Evolutionary conservation across 2,888 invertebrate species (phyloP).

Genomic region (Calameuta idolon): DNA sequence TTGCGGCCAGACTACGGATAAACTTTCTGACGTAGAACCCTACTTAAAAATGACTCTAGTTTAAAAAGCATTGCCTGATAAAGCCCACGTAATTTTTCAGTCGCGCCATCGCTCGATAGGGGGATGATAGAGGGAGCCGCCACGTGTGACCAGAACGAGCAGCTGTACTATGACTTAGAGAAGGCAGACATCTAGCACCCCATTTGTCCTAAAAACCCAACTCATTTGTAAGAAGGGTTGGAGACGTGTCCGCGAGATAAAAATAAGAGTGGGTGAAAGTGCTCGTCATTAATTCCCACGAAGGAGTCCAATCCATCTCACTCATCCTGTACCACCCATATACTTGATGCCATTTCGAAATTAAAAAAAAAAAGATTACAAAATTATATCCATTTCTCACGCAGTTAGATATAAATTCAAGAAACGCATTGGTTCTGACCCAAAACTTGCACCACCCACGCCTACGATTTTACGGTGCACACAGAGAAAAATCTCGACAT

Average conservation of each 20-base stretch:
- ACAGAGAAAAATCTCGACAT: slow-evolving; percentile 30
- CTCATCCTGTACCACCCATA: not conserved
- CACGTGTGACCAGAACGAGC: slow-evolving; percentile 34
- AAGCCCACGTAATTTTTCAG: slow-evolving; percentile 53
- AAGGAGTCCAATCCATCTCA: not conserved
- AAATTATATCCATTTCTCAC: not conserved
- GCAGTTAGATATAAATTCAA: not conserved
- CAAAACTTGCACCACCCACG: slow-evolving; percentile 50
- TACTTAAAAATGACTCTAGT: slow-evolving; percentile 21
- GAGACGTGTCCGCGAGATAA: slow-evolving; percentile 35
- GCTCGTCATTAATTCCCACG: slow-evolving; percentile 11
- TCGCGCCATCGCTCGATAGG: slow-evolving; percentile 32
- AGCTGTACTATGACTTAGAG: slow-evolving; percentile 32
- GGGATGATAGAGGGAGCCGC: slow-evolving; percentile 35
- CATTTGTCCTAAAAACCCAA: slow-evolving; percentile 40
- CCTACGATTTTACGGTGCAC: slow-evolving; percentile 49
- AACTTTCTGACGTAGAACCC: not conserved
- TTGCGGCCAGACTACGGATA: not conserved
- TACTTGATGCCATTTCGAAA: not conserved
- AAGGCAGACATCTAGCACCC: slow-evolving; percentile 39
- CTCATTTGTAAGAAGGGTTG: slow-evolving; percentile 50
- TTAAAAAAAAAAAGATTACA: not conserved
- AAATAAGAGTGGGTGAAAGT: slow-evolving; percentile 36
- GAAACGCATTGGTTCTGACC: slow-evolving; percentile 26
- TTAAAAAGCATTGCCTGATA: slow-evolving; percentile 37